These are phyloP conservation scores for Poecilia picta DNA, from an alignment of 2,797 vertebrate genomes.

Conservation along the genomic window DNA sequence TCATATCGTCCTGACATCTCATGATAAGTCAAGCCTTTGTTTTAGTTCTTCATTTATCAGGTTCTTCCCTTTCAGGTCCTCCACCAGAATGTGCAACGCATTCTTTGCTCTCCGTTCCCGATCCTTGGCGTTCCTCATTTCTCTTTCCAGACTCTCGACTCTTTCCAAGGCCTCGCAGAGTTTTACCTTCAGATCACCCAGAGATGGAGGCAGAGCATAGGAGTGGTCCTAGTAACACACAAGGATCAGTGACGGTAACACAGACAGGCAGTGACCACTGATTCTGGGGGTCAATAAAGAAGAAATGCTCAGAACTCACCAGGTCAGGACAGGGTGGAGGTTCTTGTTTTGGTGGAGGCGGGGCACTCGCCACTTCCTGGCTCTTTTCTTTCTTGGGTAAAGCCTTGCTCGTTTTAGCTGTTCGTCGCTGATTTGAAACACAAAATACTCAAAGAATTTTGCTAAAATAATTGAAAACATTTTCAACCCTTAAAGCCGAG, in stretches of 20 bases:
- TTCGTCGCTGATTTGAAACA: conserved; percentile 1
- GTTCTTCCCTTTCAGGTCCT: conserved; percentile 2
- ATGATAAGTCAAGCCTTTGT: not conserved
- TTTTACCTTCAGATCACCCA: not conserved
- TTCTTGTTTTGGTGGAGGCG: not conserved
- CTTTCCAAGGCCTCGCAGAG: not conserved
- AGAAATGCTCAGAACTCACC: not conserved
- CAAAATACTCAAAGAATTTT: not conserved
- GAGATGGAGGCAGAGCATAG: conserved; percentile 1
- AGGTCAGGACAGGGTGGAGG: not conserved
- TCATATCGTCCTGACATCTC: not conserved
- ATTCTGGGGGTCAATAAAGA: not conserved
- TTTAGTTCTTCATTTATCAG: not conserved
- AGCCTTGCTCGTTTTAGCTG: not conserved
- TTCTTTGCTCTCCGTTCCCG: conserved; percentile 6
- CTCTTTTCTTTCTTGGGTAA: not conserved
- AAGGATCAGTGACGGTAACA: not conserved
- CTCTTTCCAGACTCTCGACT: conserved; percentile 10
- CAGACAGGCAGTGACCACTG: not conserved
- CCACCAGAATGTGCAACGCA: not conserved
- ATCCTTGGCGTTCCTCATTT: conserved; percentile 10
- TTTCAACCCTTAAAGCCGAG: not conserved
- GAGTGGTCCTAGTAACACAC: conserved; percentile 2
- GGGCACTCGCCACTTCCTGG: not conserved
- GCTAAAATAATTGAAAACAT: not conserved